These are phyloP conservation scores for Platycheirus rosarum DNA, from an alignment of 2,888 invertebrate genomes.

Conservation along the genomic window DNA sequence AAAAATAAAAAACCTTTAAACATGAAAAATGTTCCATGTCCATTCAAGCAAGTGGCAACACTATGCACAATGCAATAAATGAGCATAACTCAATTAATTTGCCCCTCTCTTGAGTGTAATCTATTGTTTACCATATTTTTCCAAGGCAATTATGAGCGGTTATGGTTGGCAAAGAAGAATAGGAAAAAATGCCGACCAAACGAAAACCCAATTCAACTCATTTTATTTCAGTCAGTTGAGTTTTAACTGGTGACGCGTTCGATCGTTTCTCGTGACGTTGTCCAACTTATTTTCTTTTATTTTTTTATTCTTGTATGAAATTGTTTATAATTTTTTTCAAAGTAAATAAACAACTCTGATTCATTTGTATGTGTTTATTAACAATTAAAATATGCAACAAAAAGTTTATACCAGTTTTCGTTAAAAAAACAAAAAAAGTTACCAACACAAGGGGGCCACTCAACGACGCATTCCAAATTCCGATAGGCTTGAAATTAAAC, in stretches of 20 bases:
- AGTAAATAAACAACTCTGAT: constrained; percentile 10
- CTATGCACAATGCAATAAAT: no score
- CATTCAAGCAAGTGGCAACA: no score
- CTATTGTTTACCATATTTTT: constrained; percentile 52
- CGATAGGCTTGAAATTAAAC: constrained; percentile 36
- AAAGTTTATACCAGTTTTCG: neutral
- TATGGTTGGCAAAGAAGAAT: constrained; percentile 46
- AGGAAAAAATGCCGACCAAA: constrained; percentile 61
- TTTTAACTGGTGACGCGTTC: constrained; percentile 68
- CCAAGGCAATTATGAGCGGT: constrained; percentile 41
- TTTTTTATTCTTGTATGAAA: constrained; percentile 39
- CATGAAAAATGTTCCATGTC: no score
- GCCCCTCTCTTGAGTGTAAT: constrained; percentile 46
- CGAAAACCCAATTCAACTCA: constrained; percentile 34
- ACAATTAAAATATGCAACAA: neutral
- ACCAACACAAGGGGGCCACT: neutral
- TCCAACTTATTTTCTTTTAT: constrained; percentile 57
- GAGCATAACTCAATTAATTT: no score
- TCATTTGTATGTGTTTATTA: no score
- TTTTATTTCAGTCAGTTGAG: constrained; percentile 61
- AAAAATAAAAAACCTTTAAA: no score
- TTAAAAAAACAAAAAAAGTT: neutral
- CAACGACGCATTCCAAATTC: constrained; percentile 42
- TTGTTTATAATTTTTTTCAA: constrained; percentile 13
- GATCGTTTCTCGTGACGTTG: constrained; percentile 72